Evolutionary conservation across 1,140 invertebrate genomes (phyloP).

Genomic region (Drosophila parvula): DNA sequence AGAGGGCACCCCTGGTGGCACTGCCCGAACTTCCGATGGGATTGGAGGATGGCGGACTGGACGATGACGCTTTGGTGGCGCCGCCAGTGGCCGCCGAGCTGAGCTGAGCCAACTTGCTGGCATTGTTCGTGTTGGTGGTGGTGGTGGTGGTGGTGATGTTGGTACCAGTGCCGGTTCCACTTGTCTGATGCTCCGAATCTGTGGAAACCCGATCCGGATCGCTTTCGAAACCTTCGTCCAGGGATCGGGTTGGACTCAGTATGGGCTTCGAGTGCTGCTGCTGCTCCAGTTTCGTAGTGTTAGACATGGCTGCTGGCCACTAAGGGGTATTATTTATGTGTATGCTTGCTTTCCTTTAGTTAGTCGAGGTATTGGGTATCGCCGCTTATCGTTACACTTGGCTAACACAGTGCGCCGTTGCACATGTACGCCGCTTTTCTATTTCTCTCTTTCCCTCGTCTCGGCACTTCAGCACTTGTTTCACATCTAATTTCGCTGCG

Average conservation of each 20-base stretch:
- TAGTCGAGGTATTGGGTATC: conserved; percentile 49
- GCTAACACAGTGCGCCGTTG: conserved; percentile 41
- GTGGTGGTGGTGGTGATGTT: conserved; percentile 33
- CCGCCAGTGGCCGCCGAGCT: conserved; percentile 81
- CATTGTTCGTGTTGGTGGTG: conserved; percentile 61
- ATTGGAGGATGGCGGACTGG: conserved; percentile 3
- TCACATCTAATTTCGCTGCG: conserved; percentile 53
- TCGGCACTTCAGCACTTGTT: conserved; percentile 54
- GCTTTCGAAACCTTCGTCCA: conserved; percentile 84
- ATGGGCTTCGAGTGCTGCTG: conserved; percentile 83
- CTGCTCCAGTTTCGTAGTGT: conserved; percentile 80
- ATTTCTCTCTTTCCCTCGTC: conserved; percentile 58
- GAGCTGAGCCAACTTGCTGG: conserved; percentile 78
- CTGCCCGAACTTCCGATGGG: conserved; percentile 11
- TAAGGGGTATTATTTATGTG: conserved; percentile 44
- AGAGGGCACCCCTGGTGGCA: conserved; percentile 44
- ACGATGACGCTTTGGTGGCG: conserved; percentile 50
- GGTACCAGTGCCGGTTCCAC: conserved; percentile 64
- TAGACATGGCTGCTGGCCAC: conserved; percentile 58
- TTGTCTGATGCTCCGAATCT: conserved; percentile 84
- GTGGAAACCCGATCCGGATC: conserved; percentile 84
- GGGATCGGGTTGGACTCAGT: conserved; percentile 84
- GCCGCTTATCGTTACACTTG: conserved; percentile 63
- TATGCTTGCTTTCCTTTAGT: conserved; percentile 24
- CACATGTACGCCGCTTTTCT: conserved; percentile 52